phyloP scores from a whole-genome alignment of 2,888 invertebrate species.

The Minunthozetes semirufus region DNA sequence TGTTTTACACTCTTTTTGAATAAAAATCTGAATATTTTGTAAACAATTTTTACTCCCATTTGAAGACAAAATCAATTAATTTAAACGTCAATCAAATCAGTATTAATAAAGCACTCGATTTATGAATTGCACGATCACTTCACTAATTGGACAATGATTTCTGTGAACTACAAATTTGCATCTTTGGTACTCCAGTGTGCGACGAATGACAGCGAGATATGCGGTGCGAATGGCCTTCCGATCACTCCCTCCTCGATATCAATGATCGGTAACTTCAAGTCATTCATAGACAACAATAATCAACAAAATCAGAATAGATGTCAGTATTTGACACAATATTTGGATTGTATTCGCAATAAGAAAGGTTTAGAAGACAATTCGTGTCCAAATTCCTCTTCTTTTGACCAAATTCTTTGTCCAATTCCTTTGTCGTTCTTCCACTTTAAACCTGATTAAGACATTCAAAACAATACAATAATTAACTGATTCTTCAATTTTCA shows the following conservation, averaged over 20 bases:
- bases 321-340: conserved; percentile 49
- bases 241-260: conserved; percentile 56
- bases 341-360: conserved; percentile 50
- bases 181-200: background rate
- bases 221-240: conserved; percentile 92
- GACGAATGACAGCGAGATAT: conserved; percentile 50
- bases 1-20: too few relatives aligned
- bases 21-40: too few relatives aligned
- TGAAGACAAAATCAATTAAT: background rate
- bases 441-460: too few relatives aligned
- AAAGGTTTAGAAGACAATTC: conserved; percentile 46
- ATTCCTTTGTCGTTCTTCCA: background rate
- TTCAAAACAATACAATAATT: too few relatives aligned
- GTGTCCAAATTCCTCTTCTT: background rate
- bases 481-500: background rate
- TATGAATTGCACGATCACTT: background rate
- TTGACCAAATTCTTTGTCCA: background rate
- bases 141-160: background rate
- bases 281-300: conserved; percentile 39
- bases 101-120: background rate
- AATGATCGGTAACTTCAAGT: conserved; percentile 37
- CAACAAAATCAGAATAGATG: conserved; percentile 45
- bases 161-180: conserved; percentile 15
- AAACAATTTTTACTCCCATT: background rate
- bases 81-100: background rate